phyloP scores from a whole-genome alignment of 2,888 invertebrate genomes.

The Drosophila falleni region DNA sequence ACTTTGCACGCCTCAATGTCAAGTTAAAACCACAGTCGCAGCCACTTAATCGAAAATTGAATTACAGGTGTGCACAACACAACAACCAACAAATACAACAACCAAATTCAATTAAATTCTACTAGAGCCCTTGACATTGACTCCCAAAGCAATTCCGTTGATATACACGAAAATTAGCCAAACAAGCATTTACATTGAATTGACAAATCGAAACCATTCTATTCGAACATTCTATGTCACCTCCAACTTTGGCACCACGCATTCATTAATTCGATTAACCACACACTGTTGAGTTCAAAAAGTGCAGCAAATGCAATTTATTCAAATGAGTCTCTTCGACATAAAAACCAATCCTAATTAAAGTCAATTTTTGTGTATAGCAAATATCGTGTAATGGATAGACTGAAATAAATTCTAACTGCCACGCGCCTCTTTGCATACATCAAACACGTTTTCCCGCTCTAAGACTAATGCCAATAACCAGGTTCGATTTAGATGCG shows the following conservation, averaged over 20 bases:
- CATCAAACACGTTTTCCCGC: conserved; percentile 39
- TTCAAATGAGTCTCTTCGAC: background rate
- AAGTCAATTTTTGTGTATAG: background rate
- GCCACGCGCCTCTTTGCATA: conserved; percentile 13
- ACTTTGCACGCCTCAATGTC: conserved; percentile 68
- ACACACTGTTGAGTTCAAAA: background rate
- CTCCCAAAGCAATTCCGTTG: background rate
- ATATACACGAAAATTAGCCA: conserved; percentile 6
- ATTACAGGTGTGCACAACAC: conserved; percentile 24
- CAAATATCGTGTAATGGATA: no score
- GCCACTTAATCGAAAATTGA: conserved; percentile 33
- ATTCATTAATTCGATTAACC: conserved; percentile 16
- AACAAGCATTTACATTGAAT: background rate
- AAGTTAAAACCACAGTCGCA: conserved; percentile 37
- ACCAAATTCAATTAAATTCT: background rate
- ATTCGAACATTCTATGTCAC: background rate
- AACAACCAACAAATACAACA: conserved; percentile 1
- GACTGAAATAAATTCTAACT: background rate
- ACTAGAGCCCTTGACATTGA: conserved; percentile 42
- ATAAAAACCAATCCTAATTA: background rate
- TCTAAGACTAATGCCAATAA: conserved; percentile 22
- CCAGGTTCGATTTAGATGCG: conserved; percentile 14
- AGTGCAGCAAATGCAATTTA: conserved; percentile 10
- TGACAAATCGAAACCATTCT: background rate
- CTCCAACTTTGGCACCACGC: conserved; percentile 19